A percentile compares a stretch with the other conserved stretches of the same genome.
Conservation (phyloP, 2,113 vertebrate species). For the Chinchilla lanigera region DNA sequence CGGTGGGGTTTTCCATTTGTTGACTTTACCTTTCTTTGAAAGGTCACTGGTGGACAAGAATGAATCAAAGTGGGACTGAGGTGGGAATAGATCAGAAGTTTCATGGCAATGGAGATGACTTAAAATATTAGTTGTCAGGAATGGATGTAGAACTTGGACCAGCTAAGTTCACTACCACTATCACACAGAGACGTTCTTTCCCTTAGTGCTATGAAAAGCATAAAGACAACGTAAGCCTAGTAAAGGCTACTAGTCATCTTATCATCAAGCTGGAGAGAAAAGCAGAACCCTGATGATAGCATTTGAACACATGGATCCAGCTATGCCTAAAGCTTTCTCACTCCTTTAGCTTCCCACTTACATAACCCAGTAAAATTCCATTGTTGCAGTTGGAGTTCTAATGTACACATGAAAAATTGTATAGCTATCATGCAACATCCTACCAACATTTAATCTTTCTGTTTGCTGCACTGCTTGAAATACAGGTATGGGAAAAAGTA, state of each 20-base stretch:
- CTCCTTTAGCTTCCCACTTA: not conserved
- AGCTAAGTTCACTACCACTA: not conserved
- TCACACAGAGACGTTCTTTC: not conserved
- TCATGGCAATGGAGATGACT: not conserved
- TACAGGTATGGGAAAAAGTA: not conserved
- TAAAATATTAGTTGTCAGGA: conserved; percentile 7
- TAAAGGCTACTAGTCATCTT: not conserved
- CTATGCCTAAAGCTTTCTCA: not conserved
- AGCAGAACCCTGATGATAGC: not conserved
- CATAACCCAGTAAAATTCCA: not conserved
- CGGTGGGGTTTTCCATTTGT: not conserved
- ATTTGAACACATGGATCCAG: not conserved
- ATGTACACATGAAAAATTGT: not conserved
- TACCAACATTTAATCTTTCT: not conserved
- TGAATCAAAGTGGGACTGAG: not conserved
- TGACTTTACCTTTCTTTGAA: not conserved
- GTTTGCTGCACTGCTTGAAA: not conserved
- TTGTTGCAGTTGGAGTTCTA: conserved; percentile 20
- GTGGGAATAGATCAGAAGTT: not conserved
- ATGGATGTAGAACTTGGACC: not conserved
- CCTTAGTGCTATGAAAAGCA: not conserved
- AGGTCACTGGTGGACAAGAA: not conserved
- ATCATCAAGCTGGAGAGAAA: not conserved
- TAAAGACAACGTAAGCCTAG: not conserved
- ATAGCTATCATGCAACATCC: not conserved